Conservation (phyloP, 2,888 invertebrate genomes). For the Drosophila neoperkinsi region DNA sequence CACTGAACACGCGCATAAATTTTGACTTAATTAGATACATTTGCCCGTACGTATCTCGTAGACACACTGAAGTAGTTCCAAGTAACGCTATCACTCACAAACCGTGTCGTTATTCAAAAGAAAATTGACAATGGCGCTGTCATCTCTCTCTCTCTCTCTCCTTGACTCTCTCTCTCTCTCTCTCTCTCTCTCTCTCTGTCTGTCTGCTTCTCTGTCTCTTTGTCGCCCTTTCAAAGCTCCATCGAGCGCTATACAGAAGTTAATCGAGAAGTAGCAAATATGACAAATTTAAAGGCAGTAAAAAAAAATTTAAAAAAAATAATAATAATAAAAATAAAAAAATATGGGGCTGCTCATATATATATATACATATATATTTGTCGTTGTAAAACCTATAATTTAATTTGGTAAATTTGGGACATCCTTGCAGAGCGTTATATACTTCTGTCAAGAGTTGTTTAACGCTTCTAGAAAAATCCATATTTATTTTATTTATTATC, state of each 20-base stretch:
- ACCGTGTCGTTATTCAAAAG: conserved; percentile 46
- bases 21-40: conserved; percentile 79
- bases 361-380: not conserved
- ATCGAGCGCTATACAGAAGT: not conserved
- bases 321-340: not conserved
- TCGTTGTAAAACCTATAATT: not conserved
- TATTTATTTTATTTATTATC: not conserved
- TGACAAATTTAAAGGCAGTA: not conserved
- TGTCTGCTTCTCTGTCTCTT: not conserved
- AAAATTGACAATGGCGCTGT: conserved; percentile 52
- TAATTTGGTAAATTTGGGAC: not conserved
- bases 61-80: conserved; percentile 24
- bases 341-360: no score
- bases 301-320: not conserved
- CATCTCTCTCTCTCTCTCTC: conserved; percentile 13
- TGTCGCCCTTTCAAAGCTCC: not conserved
- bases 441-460: not conserved
- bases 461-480: not conserved
- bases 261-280: not conserved
- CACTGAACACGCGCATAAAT: conserved; percentile 83
- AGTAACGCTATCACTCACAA: conserved; percentile 57
- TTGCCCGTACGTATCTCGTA: conserved; percentile 21
- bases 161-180: not conserved
- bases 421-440: not conserved
- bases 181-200: not conserved